A percentile compares a stretch with the other conserved stretches of the same genome.
Conservation (phyloP, 2,888 invertebrate species). For the Rhagonycha lutea region DNA sequence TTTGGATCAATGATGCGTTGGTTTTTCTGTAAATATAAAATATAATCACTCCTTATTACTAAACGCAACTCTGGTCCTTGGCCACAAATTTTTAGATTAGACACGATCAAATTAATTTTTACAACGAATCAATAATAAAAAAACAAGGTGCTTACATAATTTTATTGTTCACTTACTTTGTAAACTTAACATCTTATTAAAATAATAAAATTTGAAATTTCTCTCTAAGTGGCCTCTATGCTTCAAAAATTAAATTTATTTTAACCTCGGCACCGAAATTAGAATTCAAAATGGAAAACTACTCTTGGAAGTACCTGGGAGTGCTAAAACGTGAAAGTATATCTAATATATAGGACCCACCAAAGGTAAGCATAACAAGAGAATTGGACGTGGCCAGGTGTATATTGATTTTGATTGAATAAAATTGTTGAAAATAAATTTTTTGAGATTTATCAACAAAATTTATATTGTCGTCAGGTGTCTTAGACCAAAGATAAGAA, state of each 20-base stretch:
- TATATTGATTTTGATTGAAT: too few relatives aligned
- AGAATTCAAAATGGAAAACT: neutral
- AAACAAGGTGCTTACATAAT: conserved; percentile 23
- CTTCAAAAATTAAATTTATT: neutral
- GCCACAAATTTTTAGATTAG: conserved; percentile 20
- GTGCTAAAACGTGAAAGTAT: neutral
- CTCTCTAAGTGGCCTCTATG: neutral
- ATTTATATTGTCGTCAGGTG: too few relatives aligned
- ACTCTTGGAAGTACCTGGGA: neutral
- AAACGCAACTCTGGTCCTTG: conserved; percentile 50
- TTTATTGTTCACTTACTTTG: conserved; percentile 12
- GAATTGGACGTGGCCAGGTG: too few relatives aligned
- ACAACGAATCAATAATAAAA: conserved; percentile 14
- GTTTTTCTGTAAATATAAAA: conserved; percentile 37
- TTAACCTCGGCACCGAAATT: neutral
- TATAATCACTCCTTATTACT: conserved; percentile 13
- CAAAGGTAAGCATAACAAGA: neutral
- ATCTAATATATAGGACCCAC: neutral
- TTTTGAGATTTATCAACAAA: too few relatives aligned
- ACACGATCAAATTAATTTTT: neutral
- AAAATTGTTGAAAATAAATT: too few relatives aligned
- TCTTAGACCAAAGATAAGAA: too few relatives aligned
- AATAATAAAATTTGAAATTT: conserved; percentile 6
- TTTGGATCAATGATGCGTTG: conserved; percentile 53
- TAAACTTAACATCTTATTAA: conserved; percentile 20